These are phyloP conservation scores for Slavum lentiscoides DNA, from an alignment of 2,888 invertebrate species.

Conservation along the genomic window DNA sequence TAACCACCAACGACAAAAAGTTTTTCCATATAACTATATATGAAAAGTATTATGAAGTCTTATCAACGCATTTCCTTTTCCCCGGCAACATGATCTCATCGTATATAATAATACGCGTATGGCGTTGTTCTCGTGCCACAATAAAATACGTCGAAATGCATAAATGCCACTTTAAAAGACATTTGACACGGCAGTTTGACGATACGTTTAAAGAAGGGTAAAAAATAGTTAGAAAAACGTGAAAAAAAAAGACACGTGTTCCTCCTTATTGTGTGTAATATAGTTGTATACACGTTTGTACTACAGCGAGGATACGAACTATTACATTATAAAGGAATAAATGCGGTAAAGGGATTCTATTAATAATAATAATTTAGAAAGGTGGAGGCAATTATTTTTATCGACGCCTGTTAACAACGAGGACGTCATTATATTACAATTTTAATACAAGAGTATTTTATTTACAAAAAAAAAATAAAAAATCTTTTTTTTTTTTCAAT, in stretches of 20 bases:
- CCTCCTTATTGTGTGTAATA: slow-evolving; percentile 1
- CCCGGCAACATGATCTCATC: too few species aligned
- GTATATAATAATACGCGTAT: neutral
- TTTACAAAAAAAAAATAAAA: neutral
- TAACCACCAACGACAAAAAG: neutral
- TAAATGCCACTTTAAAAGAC: slow-evolving; percentile 33
- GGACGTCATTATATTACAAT: slow-evolving; percentile 16
- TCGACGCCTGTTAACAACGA: slow-evolving; percentile 22
- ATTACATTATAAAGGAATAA: neutral
- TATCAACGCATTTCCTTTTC: neutral
- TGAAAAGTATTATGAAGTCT: neutral
- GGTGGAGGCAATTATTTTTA: slow-evolving; percentile 29
- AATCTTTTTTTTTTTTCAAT: too few species aligned
- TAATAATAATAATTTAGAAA: slow-evolving; percentile 9
- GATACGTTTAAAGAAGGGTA: slow-evolving; percentile 23
- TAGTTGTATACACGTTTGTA: neutral
- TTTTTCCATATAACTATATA: neutral
- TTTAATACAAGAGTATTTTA: slow-evolving; percentile 1
- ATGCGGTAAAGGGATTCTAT: neutral
- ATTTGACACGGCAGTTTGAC: slow-evolving; percentile 21
- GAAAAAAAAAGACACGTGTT: slow-evolving; percentile 36
- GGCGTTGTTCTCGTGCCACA: neutral
- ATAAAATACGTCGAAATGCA: slow-evolving; percentile 4
- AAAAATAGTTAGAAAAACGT: slow-evolving; percentile 25
- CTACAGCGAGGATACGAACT: neutral